Conservation (phyloP, 2,113 vertebrate species). For the Gambusia holbrooki region DNA sequence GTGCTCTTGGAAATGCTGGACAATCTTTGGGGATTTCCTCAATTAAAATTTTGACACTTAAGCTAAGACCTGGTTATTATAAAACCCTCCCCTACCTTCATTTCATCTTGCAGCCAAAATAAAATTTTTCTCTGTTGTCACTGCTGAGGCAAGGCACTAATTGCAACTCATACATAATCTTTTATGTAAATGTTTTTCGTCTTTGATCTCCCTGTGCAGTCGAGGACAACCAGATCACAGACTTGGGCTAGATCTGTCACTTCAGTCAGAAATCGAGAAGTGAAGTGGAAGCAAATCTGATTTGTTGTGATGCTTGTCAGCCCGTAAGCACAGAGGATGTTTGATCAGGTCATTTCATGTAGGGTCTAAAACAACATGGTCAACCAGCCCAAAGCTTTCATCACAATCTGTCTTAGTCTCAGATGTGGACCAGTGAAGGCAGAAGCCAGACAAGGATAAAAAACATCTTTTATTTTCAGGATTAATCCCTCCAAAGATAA, state of each 20-base stretch:
- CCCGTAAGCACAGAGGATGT: constrained; percentile 42
- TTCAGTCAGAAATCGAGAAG: constrained; percentile 44
- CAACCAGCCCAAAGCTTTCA: constrained; percentile 42
- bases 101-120: constrained; percentile 67
- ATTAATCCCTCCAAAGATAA: constrained; percentile 52
- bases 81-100: constrained; percentile 58
- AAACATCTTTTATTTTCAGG: constrained; percentile 53
- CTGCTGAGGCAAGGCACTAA: constrained; percentile 61
- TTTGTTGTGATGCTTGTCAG: constrained; percentile 69
- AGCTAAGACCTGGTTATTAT: constrained; percentile 69
- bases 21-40: constrained; percentile 70
- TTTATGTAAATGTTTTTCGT: constrained; percentile 68
- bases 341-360: constrained; percentile 63
- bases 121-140: constrained; percentile 65
- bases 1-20: constrained; percentile 55
- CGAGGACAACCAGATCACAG: constrained; percentile 66
- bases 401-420: constrained; percentile 50
- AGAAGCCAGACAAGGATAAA: constrained; percentile 40
- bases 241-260: constrained; percentile 63
- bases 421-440: constrained; percentile 45
- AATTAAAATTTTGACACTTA: constrained; percentile 70
- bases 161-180: constrained; percentile 79
- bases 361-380: constrained; percentile 42
- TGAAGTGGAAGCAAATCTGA: constrained; percentile 58
- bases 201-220: constrained; percentile 69